Evolutionary conservation across 2,113 vertebrate species (phyloP), one percentile per base, ranked within the genome.

Genomic region (Indicator maculatus): DNA sequence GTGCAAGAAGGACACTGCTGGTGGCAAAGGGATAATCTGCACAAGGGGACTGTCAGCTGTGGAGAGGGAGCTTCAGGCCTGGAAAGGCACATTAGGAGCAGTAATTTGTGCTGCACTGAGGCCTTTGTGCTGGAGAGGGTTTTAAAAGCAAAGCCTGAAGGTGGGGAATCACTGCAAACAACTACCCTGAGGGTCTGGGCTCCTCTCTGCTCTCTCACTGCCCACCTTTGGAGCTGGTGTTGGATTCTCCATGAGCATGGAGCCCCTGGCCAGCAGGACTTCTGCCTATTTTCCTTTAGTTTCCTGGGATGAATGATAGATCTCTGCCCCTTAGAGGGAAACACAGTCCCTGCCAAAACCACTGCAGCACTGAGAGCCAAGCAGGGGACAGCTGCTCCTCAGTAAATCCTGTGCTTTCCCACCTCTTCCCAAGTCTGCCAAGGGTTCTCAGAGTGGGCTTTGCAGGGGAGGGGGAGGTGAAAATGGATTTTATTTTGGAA

Each of bases 401-500:
- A 77, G 61, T 27, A 33, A 83, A 56, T 6, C 79, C 60, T 4
- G 3, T 67, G 65, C 73, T 86, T 69, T 77, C 47, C 52, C 88
- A 61, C 15, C 28, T 86, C 52, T 7, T 39, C 9, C 58, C 2
- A 2, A 61, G 53, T 24, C 83, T 90, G 70, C 66, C 33, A 47
- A 78, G 61, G 27, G 5, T 10, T 88, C 61, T 75, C 50, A 18
- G 53, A 65, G 50, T 50, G 66, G 86, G 58, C 86, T 81, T 71
- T 50, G 83, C 30, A 16, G 64, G 85, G 53, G 55, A 14, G 64
- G 87, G 47, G 55, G 16, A 81, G 28, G 7, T 58, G 70, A 82
- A 92, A 92, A 84, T 3, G 65, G 86, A 83, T 90, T 14, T 93
- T 89, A 82, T 79, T 90, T 50, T 44, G 70, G 63, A 92, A 84